phyloP scores from a whole-genome alignment of 2,888 invertebrate species.

The Ectropis crepuscularia region DNA sequence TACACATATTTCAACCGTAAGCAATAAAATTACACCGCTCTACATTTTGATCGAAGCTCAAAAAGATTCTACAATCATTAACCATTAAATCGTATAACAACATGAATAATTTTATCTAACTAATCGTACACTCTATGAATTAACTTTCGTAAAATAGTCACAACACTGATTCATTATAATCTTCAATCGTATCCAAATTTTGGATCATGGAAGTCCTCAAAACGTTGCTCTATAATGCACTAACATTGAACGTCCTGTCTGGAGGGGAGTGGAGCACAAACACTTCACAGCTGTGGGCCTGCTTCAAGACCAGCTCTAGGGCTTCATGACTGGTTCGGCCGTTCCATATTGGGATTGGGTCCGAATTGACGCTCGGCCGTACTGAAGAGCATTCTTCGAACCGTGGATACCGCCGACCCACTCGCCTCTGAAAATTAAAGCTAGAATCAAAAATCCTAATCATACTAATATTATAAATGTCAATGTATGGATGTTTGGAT shows the following conservation, averaged over 20 bases:
- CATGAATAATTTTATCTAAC: not conserved
- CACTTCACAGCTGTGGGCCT: conserved; percentile 63
- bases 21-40: no score
- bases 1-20: no score
- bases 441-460: not conserved
- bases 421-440: conserved; percentile 46
- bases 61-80: no score
- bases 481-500: no score
- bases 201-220: not conserved
- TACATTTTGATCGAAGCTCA: no score
- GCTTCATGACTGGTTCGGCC: conserved; percentile 53
- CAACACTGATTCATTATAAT: conserved; percentile 13
- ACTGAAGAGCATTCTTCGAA: conserved; percentile 61
- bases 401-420: conserved; percentile 53
- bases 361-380: conserved; percentile 61
- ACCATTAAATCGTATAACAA: no score
- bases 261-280: conserved; percentile 59
- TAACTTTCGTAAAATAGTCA: not conserved
- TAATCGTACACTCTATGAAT: not conserved
- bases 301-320: conserved; percentile 41
- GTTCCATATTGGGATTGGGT: conserved; percentile 61
- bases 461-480: no score
- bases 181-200: conserved; percentile 1
- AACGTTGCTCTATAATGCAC: conserved; percentile 15
- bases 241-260: conserved; percentile 41